Percentiles rank a stretch among this genome's conserved stretches.
These are phyloP conservation scores for Anoncus sp. DNA, from an alignment of 2,888 invertebrate genomes.

Conservation along the genomic window DNA sequence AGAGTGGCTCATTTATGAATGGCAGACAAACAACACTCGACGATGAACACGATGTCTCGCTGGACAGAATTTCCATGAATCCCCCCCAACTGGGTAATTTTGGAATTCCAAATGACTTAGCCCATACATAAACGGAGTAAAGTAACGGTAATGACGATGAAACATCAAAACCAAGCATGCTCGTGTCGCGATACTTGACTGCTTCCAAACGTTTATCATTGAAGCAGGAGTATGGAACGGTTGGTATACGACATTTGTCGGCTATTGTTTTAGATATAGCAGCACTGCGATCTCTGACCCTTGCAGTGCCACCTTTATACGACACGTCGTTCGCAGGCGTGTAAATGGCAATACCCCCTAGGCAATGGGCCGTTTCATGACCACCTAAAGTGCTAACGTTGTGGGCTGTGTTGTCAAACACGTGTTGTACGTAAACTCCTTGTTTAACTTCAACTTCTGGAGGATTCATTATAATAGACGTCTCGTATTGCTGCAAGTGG, in stretches of 20 bases:
- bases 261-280: too few relatives aligned
- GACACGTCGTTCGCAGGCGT: constrained; percentile 37
- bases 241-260: too few relatives aligned
- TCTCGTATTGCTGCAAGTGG: neutral
- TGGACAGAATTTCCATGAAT: constrained; percentile 53
- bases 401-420: neutral
- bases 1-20: constrained; percentile 54
- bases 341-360: constrained; percentile 47
- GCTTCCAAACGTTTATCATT: neutral
- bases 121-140: constrained; percentile 14
- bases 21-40: constrained; percentile 8
- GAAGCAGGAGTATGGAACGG: neutral
- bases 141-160: too few relatives aligned
- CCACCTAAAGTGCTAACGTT: constrained; percentile 45
- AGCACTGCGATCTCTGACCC: too few relatives aligned
- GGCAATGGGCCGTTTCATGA: constrained; percentile 32
- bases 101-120: constrained; percentile 18
- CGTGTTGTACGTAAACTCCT: too few relatives aligned
- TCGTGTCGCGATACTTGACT: too few relatives aligned
- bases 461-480: too few relatives aligned
- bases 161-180: too few relatives aligned
- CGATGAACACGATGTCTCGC: neutral
- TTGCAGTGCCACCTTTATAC: constrained; percentile 27
- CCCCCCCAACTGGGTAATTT: constrained; percentile 50
- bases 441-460: too few relatives aligned